phyloP scores from a whole-genome alignment of 2,797 vertebrate species.

The Serranus cabrilla region DNA sequence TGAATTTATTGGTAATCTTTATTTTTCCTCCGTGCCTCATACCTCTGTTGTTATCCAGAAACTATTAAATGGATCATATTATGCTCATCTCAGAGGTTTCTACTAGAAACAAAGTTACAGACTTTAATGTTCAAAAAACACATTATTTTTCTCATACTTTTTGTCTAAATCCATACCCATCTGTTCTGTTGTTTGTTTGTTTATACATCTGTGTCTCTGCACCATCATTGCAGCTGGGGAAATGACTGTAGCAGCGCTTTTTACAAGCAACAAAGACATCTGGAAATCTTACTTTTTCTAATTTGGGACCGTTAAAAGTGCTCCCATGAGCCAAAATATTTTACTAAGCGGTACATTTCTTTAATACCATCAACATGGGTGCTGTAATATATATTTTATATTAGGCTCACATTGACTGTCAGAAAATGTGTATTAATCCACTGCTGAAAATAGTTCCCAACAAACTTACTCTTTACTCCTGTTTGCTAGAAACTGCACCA shows the following conservation, averaged over 20 bases:
- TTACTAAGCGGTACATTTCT: not conserved
- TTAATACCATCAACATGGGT: not conserved
- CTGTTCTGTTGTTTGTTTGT: no score
- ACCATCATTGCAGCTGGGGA: no score
- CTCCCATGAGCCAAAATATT: not conserved
- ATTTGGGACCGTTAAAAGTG: not conserved
- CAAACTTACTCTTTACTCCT: not conserved
- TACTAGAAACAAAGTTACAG: no score
- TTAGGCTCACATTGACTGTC: not conserved
- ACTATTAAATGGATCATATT: no score
- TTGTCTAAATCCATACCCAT: no score
- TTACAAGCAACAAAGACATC: no score
- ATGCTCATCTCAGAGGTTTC: no score
- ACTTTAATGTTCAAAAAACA: no score
- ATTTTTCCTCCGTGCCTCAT: not conserved
- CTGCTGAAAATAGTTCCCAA: not conserved
- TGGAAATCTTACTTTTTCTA: no score
- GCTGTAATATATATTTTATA: not conserved
- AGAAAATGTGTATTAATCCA: not conserved
- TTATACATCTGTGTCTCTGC: no score
- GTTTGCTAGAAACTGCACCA: not conserved
- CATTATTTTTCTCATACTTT: no score
- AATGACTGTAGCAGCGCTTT: no score
- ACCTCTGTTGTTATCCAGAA: conserved; percentile 7
- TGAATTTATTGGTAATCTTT: not conserved